Evolutionary conservation across 2,113 vertebrate genomes (phyloP).

Genomic region (Chascanopsetta lugubris): DNA sequence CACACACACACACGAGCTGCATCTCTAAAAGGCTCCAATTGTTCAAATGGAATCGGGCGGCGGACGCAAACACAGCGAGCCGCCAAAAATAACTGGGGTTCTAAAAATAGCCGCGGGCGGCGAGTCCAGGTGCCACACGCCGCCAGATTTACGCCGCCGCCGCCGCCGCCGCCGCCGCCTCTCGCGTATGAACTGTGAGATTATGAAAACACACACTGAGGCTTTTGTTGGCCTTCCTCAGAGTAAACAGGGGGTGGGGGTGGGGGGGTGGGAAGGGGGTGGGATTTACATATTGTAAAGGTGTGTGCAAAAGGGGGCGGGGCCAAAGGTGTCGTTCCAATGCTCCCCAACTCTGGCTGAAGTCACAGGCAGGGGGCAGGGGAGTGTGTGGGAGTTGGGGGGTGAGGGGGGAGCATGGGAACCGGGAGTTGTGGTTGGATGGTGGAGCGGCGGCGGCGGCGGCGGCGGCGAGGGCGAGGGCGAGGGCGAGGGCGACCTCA

Average conservation of each 20-base stretch:
- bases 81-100: slow-evolving; percentile 61
- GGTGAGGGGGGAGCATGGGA: slow-evolving; percentile 40
- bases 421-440: slow-evolving; percentile 37
- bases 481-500: slow-evolving; percentile 32
- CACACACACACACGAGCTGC: slow-evolving; percentile 21
- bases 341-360: slow-evolving; percentile 53
- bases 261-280: slow-evolving; percentile 21
- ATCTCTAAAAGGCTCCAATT: slow-evolving; percentile 26
- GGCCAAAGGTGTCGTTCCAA: slow-evolving; percentile 8
- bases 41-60: slow-evolving; percentile 56
- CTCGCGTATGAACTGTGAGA: slow-evolving; percentile 45
- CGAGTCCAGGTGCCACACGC: slow-evolving; percentile 22
- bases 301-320: slow-evolving; percentile 40
- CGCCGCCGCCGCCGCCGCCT: slow-evolving; percentile 23
- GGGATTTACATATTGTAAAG: slow-evolving; percentile 52
- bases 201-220: slow-evolving; percentile 41
- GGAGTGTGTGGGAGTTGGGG: slow-evolving; percentile 20
- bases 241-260: slow-evolving; percentile 45
- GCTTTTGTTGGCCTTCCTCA: slow-evolving; percentile 53
- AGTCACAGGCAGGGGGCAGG: slow-evolving; percentile 35
- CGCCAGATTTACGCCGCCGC: slow-evolving; percentile 45
- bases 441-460: slow-evolving; percentile 21
- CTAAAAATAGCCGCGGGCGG: slow-evolving; percentile 52
- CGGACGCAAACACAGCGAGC: slow-evolving; percentile 38
- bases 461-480: slow-evolving; percentile 35